Conservation (phyloP, 2,888 invertebrate genomes). For the Portevinia maculata region DNA sequence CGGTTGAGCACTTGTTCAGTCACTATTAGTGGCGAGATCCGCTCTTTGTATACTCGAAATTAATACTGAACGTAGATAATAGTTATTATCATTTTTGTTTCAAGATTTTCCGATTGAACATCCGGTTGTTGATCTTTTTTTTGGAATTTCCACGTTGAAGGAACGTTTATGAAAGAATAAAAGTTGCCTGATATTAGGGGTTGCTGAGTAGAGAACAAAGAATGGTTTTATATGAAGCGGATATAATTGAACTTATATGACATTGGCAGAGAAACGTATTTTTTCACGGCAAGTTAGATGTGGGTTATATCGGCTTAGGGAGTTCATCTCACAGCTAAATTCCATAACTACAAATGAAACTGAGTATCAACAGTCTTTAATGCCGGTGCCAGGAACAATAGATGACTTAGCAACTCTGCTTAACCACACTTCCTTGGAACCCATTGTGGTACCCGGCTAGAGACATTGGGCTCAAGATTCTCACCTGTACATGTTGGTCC, state of each 20-base stretch:
- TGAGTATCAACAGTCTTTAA: no score
- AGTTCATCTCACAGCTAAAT: no score
- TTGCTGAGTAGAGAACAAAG: background rate
- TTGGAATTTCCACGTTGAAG: background rate
- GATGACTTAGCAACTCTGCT: no score
- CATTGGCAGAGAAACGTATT: no score
- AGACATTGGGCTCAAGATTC: no score
- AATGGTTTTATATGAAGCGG: background rate
- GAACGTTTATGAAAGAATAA: background rate
- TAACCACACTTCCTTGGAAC: no score
- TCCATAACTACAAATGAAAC: no score
- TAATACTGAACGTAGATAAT: slow-evolving; percentile 46
- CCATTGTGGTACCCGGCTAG: no score
- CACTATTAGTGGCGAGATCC: slow-evolving; percentile 47
- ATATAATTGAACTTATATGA: slow-evolving; percentile 17
- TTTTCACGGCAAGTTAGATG: no score
- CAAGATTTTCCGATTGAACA: slow-evolving; percentile 61
- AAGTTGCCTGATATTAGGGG: background rate
- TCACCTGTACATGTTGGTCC: no score
- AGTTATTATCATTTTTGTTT: slow-evolving; percentile 56
- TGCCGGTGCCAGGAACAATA: no score
- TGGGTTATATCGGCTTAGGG: no score
- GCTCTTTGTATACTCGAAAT: slow-evolving; percentile 55
- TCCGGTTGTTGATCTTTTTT: slow-evolving; percentile 46
- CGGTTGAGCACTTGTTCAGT: slow-evolving; percentile 58